Conservation (phyloP, 2,888 invertebrate genomes). For the Yponomeuta malinellus region DNA sequence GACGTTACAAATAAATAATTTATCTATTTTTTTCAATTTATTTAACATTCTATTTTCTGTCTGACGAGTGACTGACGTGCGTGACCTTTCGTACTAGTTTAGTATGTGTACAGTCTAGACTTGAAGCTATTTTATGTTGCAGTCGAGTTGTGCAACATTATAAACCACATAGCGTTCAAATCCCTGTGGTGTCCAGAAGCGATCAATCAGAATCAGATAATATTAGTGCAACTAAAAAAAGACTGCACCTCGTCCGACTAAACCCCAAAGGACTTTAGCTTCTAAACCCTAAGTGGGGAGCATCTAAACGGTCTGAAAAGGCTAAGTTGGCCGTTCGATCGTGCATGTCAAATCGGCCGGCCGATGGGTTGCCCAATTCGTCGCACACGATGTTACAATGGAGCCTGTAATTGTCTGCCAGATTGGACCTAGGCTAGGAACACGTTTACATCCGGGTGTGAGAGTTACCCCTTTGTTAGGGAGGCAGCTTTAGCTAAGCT, state of each 20-base stretch:
- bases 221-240: conserved; percentile 3
- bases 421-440: conserved; percentile 12
- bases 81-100: too few species aligned
- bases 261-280: neutral
- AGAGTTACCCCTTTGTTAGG: neutral
- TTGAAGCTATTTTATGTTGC: too few species aligned
- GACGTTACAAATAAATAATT: too few species aligned
- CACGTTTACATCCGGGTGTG: conserved; percentile 11
- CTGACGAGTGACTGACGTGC: too few species aligned
- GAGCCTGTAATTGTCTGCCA: conserved; percentile 7
- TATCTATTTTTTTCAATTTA: too few species aligned
- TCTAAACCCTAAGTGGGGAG: neutral
- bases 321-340: neutral
- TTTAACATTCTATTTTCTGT: too few species aligned
- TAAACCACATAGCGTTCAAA: neutral
- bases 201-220: conserved; percentile 1
- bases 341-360: conserved; percentile 13
- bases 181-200: neutral
- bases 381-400: conserved; percentile 13
- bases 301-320: neutral
- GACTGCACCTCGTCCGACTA: neutral
- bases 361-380: conserved; percentile 15
- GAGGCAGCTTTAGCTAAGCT: neutral
- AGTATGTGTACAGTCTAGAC: too few species aligned
- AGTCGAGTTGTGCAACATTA: neutral